phyloP scores from a whole-genome alignment of 2,113 vertebrate genomes.

The Nannospalax galili region DNA sequence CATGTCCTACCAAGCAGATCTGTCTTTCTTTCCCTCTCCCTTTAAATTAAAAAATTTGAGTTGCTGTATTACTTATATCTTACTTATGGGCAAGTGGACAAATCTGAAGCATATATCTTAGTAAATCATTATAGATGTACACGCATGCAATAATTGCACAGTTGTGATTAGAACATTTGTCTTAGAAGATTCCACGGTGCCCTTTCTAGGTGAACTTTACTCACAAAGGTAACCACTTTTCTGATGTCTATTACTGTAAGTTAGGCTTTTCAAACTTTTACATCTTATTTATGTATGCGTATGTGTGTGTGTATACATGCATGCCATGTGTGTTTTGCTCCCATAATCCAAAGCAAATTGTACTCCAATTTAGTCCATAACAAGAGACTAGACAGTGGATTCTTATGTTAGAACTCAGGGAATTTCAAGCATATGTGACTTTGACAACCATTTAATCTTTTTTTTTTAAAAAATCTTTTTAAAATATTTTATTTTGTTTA shows the following conservation, averaged over 20 bases:
- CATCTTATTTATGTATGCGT: too few species aligned
- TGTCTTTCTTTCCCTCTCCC: not conserved
- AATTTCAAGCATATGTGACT: too few species aligned
- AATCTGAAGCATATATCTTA: not conserved
- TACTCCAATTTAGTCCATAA: too few species aligned
- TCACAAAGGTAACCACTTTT: not conserved
- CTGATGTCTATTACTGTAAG: not conserved
- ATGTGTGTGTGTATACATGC: rapidly evolving
- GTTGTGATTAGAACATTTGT: not conserved
- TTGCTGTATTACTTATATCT: not conserved
- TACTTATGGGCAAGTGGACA: not conserved
- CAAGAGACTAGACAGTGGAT: too few species aligned
- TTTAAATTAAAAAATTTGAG: slow-evolving; percentile 1
- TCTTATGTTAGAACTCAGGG: too few species aligned
- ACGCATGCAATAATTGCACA: not conserved
- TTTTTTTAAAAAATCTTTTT: too few species aligned
- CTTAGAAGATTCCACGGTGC: not conserved
- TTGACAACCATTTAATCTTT: too few species aligned
- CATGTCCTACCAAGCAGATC: not conserved
- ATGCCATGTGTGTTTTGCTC: too few species aligned
- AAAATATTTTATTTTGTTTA: too few species aligned
- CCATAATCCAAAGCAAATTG: too few species aligned
- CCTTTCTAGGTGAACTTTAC: not conserved
- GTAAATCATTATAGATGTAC: not conserved
- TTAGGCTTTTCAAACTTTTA: too few species aligned